A percentile compares a stretch with the other conserved stretches of the same genome.
Conservation (phyloP, 64 coral and sea anemone species). For the Pocillopora damicornis region DNA sequence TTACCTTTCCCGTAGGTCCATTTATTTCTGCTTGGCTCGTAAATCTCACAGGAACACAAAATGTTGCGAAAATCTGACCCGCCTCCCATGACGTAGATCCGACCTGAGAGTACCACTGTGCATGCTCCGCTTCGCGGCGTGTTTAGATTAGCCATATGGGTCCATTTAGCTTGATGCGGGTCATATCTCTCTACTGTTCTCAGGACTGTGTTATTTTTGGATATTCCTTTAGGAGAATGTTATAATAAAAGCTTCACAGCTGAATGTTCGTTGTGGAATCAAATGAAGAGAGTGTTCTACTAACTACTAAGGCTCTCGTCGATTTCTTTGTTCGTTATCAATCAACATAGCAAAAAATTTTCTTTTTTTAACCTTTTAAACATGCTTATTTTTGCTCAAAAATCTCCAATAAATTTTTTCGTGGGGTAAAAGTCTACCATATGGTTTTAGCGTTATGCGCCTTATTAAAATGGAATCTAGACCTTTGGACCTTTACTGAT, state of each 20-base stretch:
- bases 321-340: no score
- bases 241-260: not conserved
- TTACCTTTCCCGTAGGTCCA: slow-evolving; percentile 77
- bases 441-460: no score
- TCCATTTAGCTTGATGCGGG: slow-evolving; percentile 57
- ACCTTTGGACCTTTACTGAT: no score
- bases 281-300: no score
- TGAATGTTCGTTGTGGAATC: not conserved
- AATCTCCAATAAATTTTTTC: no score
- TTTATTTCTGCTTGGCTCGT: slow-evolving; percentile 56
- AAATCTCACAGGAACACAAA: slow-evolving; percentile 75
- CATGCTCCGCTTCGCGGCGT: slow-evolving; percentile 89
- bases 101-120: slow-evolving; percentile 61
- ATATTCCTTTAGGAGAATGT: slow-evolving; percentile 45
- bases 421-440: no score
- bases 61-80: slow-evolving; percentile 35
- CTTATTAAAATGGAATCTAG: no score
- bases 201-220: slow-evolving; percentile 41
- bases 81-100: slow-evolving; percentile 83
- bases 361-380: no score
- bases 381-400: no score
- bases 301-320: no score
- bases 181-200: slow-evolving; percentile 78
- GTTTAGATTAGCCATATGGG: slow-evolving; percentile 47
- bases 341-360: no score